Base-by-base conservation (phyloP, 2,797 vertebrate species). In the Dermochelys coriacea region DNA sequence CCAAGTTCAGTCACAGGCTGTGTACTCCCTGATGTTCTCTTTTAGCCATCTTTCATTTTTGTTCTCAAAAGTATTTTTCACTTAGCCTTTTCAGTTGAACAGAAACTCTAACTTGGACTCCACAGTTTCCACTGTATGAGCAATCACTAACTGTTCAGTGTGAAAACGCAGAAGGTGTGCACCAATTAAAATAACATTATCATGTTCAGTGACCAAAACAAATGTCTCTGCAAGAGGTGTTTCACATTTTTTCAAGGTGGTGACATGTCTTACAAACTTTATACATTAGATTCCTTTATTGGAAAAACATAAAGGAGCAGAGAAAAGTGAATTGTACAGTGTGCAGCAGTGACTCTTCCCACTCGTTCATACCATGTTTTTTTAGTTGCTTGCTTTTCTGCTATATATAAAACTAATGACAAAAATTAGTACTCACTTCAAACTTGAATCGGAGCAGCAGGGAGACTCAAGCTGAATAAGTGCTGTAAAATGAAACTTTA, bases 131-230 rank as follows among this genome's bases (percentile, higher is more conserved):
- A 61, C 9, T 4, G 57, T 68, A 47, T 78, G 91, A 82, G 23
- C n/a, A 61, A 2, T 6, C 34, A 4, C 0, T 78, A 74, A 80
- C 84, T 74, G 88, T 5, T 23, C 12, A 18, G 86, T 87, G 47
- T 37, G 77, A 55, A 88, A 89, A 14, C 6, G 34, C 85, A 37
- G 45, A 45, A 3, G 21, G 37, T 37, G 45, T 3, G 3, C 8
- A 75, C 18, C 84, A 86, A 80, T 86, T 91, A 77, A 79, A 80
- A 34, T 52, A 93, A 88, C 8, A 45, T 68, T 50, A 41, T 94
- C 51, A 12, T 45, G 82, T 84, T 25, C 78, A 89, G 87, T 52
- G 12, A 85, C 37, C 21, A 85, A 49, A 90, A 37, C 16, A 4
- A 4, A 11, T 84, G 4, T 2, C 49, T 79, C 87, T 94, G 49